phyloP scores from a whole-genome alignment of 2,113 vertebrate genomes.

The Zosterops lateralis region DNA sequence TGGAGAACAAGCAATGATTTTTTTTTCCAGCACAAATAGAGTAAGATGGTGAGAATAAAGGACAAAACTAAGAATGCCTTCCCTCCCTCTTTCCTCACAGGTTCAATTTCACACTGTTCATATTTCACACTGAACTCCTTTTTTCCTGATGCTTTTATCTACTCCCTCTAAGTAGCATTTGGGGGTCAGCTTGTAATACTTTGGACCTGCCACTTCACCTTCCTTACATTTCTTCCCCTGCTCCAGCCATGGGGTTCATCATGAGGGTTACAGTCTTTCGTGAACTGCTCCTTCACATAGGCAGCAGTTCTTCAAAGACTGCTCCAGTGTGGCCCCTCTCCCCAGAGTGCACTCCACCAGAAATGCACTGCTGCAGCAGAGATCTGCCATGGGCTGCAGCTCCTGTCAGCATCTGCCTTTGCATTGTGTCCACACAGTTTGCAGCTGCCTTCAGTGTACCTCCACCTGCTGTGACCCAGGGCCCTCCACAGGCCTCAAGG shows the following conservation, averaged over 20 bases:
- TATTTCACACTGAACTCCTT: background rate
- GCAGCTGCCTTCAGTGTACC: background rate
- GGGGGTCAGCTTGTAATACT: background rate
- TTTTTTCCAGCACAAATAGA: background rate
- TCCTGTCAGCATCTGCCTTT: background rate
- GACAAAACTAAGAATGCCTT: background rate
- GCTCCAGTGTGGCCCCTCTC: background rate
- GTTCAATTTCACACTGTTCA: background rate
- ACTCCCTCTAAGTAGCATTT: too few relatives aligned
- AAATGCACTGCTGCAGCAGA: background rate
- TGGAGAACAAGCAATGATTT: background rate
- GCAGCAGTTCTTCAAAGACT: background rate
- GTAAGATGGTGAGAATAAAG: background rate
- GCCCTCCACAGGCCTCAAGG: fast-evolving
- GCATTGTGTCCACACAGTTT: background rate
- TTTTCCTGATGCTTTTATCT: background rate
- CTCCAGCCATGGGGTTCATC: fast-evolving
- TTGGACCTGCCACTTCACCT: background rate
- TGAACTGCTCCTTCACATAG: background rate
- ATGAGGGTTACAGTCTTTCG: background rate
- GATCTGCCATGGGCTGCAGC: background rate
- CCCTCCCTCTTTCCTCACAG: background rate
- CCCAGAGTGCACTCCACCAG: background rate
- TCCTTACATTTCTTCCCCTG: background rate
- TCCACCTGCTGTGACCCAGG: background rate